phyloP scores from a whole-genome alignment of 2,888 invertebrate species.

The Spatulosminthurus flaviceps region DNA sequence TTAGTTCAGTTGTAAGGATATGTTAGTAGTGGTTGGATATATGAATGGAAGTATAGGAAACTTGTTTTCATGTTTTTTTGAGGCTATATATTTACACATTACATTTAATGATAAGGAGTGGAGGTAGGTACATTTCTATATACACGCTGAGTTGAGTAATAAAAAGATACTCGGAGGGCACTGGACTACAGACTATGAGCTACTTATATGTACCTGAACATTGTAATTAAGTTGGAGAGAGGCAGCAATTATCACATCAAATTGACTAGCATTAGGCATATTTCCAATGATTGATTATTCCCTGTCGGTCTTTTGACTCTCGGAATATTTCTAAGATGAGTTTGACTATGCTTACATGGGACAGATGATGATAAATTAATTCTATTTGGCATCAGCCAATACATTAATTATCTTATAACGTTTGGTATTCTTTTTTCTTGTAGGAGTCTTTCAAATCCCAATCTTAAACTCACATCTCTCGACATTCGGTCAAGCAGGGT shows the following conservation, averaged over 20 bases:
- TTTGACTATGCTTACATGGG: too few relatives aligned
- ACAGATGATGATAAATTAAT: not conserved
- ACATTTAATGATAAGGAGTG: conserved; percentile 12
- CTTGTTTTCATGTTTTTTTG: conserved; percentile 9
- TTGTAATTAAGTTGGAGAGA: conserved; percentile 37
- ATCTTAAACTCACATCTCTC: conserved; percentile 38
- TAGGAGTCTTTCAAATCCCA: conserved; percentile 49
- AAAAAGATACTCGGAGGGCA: conserved; percentile 16
- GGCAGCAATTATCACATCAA: conserved; percentile 35
- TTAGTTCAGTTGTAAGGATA: not conserved
- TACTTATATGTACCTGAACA: too few relatives aligned
- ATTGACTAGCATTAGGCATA: conserved; percentile 2
- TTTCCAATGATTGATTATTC: conserved; percentile 31
- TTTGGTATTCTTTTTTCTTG: not conserved
- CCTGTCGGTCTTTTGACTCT: not conserved
- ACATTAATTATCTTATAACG: not conserved
- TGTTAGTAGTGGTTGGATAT: not conserved
- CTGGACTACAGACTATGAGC: conserved; percentile 29
- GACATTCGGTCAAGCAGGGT: conserved; percentile 24
- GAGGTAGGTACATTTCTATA: not conserved
- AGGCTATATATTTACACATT: conserved; percentile 27
- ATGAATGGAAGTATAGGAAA: conserved; percentile 3
- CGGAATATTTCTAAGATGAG: not conserved
- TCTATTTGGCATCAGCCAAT: not conserved
- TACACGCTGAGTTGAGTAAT: not conserved